These are phyloP conservation scores for Lagenorhynchus albirostris DNA, from an alignment of 2,113 vertebrate species.

Conservation along the genomic window DNA sequence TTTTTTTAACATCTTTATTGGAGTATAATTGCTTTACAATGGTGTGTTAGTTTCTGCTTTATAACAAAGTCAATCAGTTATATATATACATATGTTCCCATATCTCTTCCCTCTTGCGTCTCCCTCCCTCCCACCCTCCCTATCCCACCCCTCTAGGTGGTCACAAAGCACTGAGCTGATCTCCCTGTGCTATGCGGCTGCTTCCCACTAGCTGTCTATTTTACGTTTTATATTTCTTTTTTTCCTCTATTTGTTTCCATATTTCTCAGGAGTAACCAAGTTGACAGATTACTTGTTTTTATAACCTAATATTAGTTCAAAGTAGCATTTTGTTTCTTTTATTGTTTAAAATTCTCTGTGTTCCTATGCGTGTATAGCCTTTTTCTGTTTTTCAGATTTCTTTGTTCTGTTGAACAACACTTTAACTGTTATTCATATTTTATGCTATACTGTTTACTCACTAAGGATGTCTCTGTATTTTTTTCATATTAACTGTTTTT, in stretches of 20 bases:
- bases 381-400: neutral
- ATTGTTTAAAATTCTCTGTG: conserved; percentile 1
- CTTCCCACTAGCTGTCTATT: too few relatives aligned
- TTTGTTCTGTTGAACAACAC: neutral
- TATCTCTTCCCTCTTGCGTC: too few relatives aligned
- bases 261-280: conserved; percentile 8
- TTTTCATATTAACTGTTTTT: neutral
- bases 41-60: too few relatives aligned
- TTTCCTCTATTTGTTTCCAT: neutral
- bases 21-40: too few relatives aligned
- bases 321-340: conserved; percentile 1
- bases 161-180: too few relatives aligned
- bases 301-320: neutral
- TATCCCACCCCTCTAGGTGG: too few relatives aligned
- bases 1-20: neutral
- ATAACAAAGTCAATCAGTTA: too few relatives aligned
- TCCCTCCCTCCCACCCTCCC: too few relatives aligned
- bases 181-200: too few relatives aligned
- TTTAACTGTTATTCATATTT: neutral
- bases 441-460: neutral
- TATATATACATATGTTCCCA: too few relatives aligned
- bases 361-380: neutral
- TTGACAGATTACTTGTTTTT: conserved; percentile 23
- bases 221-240: neutral
- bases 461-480: neutral